A percentile compares a stretch with the other conserved stretches of the same genome.
Conservation (phyloP, 2,888 invertebrate genomes). For the Tyria jacobaeae region DNA sequence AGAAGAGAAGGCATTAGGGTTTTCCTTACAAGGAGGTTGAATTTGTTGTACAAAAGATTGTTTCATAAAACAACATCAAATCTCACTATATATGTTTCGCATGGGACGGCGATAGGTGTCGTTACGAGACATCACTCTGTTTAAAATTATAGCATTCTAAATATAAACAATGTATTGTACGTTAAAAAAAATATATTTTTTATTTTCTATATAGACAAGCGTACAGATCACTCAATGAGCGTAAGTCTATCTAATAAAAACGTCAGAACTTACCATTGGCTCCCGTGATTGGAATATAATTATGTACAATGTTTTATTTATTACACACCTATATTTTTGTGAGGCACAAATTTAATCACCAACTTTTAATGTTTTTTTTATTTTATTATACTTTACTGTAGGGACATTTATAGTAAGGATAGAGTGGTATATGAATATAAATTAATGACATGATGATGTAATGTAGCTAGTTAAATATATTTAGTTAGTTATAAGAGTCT, state of each 20-base stretch:
- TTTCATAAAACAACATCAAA: neutral
- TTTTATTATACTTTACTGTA: slow-evolving; percentile 28
- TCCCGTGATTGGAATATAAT: slow-evolving; percentile 33
- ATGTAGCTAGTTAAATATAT: slow-evolving; percentile 6
- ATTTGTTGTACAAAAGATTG: neutral
- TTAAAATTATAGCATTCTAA: slow-evolving; percentile 3
- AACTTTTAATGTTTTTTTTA: slow-evolving; percentile 41
- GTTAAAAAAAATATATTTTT: slow-evolving; percentile 42
- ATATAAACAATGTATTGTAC: slow-evolving; percentile 4
- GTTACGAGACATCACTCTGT: slow-evolving; percentile 1
- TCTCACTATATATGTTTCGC: neutral
- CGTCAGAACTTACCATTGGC: slow-evolving; percentile 37
- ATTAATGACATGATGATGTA: slow-evolving; percentile 4
- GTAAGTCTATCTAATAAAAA: slow-evolving; percentile 41
- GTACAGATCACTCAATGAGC: slow-evolving; percentile 36
- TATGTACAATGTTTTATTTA: slow-evolving; percentile 47
- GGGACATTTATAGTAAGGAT: slow-evolving; percentile 50
- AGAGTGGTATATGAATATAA: slow-evolving; percentile 13
- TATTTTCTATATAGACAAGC: slow-evolving; percentile 32
- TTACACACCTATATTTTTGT: slow-evolving; percentile 47
- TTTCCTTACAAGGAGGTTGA: neutral
- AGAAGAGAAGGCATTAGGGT: too few species aligned
- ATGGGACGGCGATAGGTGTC: neutral
- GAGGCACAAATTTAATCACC: slow-evolving; percentile 61
- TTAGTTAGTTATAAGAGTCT: slow-evolving; percentile 5